Conservation (phyloP, 2,113 vertebrate genomes). For the Psilopsiagon aurifrons region DNA sequence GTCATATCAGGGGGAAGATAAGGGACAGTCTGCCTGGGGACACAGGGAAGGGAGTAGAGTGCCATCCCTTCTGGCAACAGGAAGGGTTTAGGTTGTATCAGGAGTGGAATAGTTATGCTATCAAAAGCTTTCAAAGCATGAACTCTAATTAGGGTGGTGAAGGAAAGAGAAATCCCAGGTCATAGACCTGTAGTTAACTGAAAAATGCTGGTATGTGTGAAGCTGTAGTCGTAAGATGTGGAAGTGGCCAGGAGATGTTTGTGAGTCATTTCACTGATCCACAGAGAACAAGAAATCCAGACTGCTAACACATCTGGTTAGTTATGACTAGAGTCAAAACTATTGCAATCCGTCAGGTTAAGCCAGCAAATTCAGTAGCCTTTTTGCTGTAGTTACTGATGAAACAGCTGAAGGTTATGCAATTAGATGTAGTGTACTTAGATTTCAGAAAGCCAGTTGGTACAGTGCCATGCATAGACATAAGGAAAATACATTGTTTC, state of each 20-base stretch:
- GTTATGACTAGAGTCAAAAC: not conserved
- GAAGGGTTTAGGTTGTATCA: not conserved
- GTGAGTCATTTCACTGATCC: not conserved
- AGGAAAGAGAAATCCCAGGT: not conserved
- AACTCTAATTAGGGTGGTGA: not conserved
- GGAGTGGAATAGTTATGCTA: not conserved
- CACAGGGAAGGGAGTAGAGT: not conserved
- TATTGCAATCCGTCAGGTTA: not conserved
- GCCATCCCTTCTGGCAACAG: not conserved
- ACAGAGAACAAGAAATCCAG: not conserved
- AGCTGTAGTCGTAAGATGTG: not conserved
- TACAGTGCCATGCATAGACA: not conserved
- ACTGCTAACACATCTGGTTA: not conserved
- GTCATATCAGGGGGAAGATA: fast-evolving
- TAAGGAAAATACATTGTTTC: not conserved
- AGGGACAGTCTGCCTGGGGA: not conserved
- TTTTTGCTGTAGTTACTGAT: not conserved
- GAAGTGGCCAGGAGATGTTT: not conserved
- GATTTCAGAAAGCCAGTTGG: not conserved
- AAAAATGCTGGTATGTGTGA: not conserved
- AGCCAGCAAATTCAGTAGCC: not conserved
- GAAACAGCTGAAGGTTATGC: not conserved
- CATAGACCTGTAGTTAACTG: not conserved
- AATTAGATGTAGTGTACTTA: not conserved
- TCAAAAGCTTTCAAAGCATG: not conserved